Conservation (phyloP, 2,797 vertebrate genomes). For the Urosaurus nigricauda region DNA sequence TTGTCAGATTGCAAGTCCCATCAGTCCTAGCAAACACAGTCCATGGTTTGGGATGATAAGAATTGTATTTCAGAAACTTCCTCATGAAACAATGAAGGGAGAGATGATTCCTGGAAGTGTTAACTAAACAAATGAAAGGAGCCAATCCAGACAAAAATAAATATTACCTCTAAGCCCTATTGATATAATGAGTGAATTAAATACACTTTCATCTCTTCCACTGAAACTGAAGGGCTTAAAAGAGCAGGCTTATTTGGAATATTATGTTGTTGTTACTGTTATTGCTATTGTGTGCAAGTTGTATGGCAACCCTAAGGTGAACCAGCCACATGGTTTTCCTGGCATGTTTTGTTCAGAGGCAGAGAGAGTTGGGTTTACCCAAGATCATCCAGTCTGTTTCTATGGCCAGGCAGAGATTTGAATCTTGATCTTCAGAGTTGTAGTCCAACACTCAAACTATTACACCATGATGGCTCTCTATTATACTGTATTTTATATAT, state of each 20-base stretch:
- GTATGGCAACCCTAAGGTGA: no score
- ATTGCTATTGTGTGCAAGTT: no score
- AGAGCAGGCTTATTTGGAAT: neutral
- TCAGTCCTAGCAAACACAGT: neutral
- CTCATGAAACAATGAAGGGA: neutral
- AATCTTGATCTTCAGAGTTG: no score
- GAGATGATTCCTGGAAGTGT: neutral
- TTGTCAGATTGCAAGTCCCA: neutral
- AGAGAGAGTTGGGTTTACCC: no score
- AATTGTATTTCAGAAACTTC: neutral
- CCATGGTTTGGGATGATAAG: neutral
- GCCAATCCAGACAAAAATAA: neutral
- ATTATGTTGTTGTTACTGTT: neutral
- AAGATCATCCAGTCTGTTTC: no score
- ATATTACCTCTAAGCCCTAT: neutral
- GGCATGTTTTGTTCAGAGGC: no score
- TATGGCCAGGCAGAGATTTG: no score
- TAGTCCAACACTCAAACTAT: no score
- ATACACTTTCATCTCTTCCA: neutral
- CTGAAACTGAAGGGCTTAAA: neutral
- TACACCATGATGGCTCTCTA: no score
- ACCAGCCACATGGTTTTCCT: no score
- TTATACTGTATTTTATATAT: no score
- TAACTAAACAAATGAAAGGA: neutral
- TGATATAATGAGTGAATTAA: neutral